A percentile compares a stretch with the other conserved stretches of the same genome.
Conservation (phyloP, 30 jellyfish, hydroid and myxozoan genomes). For the Turritopsis rubra region DNA sequence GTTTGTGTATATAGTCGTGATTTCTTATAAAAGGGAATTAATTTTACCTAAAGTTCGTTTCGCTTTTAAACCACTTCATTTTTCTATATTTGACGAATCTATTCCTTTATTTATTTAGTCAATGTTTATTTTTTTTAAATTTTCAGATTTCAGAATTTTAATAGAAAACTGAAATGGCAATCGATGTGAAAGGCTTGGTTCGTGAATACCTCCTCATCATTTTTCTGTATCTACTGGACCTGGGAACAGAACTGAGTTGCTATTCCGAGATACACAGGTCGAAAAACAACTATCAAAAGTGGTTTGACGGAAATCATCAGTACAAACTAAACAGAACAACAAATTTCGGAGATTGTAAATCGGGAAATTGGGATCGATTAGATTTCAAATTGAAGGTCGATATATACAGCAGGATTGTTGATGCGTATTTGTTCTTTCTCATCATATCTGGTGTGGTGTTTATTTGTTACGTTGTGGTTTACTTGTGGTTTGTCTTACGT, state of each 20-base stretch:
- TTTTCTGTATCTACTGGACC: slow-evolving; percentile 55
- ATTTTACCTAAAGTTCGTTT: not conserved
- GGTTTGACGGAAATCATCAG: slow-evolving; percentile 14
- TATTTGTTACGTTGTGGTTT: slow-evolving; percentile 51
- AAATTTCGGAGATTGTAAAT: slow-evolving; percentile 54
- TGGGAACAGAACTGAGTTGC: slow-evolving; percentile 77
- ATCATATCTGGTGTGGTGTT: slow-evolving; percentile 53
- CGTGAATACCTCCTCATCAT: slow-evolving; percentile 56
- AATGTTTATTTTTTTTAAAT: not conserved
- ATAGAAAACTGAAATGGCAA: not conserved
- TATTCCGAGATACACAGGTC: slow-evolving; percentile 68
- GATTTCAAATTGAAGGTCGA: slow-evolving; percentile 74
- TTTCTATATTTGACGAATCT: not conserved
- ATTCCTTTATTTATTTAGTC: not conserved
- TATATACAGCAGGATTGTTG: slow-evolving; percentile 68
- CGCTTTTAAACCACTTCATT: not conserved
- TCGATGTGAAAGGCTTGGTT: slow-evolving; percentile 47
- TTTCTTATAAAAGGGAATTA: not conserved
- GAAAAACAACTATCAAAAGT: slow-evolving; percentile 51
- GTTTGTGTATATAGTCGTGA: not conserved
- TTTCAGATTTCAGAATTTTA: not conserved
- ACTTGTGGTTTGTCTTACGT: slow-evolving; percentile 70
- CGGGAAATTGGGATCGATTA: slow-evolving; percentile 61
- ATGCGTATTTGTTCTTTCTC: slow-evolving; percentile 68
- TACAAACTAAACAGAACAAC: slow-evolving; percentile 54